Base-by-base conservation (phyloP, 2,888 invertebrate species). In the Drosophila monieri region DNA sequence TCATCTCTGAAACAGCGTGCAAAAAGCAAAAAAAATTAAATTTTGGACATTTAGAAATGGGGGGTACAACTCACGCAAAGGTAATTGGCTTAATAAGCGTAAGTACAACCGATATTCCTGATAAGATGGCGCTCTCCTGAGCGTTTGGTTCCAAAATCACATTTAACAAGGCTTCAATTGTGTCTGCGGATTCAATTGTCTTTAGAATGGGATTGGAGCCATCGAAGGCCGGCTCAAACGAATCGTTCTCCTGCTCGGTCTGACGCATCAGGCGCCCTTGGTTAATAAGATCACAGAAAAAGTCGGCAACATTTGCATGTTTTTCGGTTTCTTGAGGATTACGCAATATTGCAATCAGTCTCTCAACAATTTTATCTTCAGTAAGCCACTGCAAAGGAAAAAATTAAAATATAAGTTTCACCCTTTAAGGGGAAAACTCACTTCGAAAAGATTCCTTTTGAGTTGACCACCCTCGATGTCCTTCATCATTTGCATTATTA, bases 301-400 rank as follows among this genome's bases (percentile, higher is more conserved):
- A 94, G 92, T 97, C 96, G 84, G 97, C 95, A 88, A 96, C 96
- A 93, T 97, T 98, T 88, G 94, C 94, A 90, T 98, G 96, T 87
- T 95, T 95, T 86, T 95, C 95, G 84, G 94, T 93, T 88, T 95
- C 94, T 78, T 94, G 92, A 76, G 94, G 93, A 73, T 94, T 93
- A 85, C 95, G 90, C 85, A 94, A 92, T 80, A 94, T 93, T 84
- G 92, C 92, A 88, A 94, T 93, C 90, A 98, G 93, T 90, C 95
- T 95, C 92, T 97, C 96, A 77, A 98, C 94, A 89, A 98, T 94
- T 91, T 95, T 94, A 92, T 97, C 95, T 91, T 96, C 96, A 91
- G 96, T 96, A 88, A 98, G 93, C 97, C 98, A 98, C 98, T 98
- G 92, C 23, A 15, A 30, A 18, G 23, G 8, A 41, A 18, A 18